phyloP scores from a whole-genome alignment of 2,797 vertebrate genomes.

The Gambusia yucatana region DNA sequence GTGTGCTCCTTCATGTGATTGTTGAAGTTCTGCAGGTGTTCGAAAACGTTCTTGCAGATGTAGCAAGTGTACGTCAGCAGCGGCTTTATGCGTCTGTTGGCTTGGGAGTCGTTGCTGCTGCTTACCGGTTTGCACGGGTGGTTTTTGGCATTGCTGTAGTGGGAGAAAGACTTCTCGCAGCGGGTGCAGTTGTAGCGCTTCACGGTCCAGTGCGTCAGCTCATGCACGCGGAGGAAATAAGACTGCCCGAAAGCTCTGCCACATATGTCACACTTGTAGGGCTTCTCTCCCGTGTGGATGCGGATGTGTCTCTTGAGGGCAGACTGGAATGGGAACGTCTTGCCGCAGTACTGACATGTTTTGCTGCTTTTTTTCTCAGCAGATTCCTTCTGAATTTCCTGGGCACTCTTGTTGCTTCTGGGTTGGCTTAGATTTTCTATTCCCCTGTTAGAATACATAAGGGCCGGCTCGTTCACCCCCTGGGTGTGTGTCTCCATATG shows the following conservation, averaged over 20 bases:
- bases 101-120: not conserved
- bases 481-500: conserved; percentile 60
- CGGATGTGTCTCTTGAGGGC: conserved; percentile 81
- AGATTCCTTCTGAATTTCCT: not conserved
- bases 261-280: conserved; percentile 82
- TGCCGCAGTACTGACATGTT: conserved; percentile 80
- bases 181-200: conserved; percentile 81
- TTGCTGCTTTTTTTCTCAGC: conserved; percentile 52
- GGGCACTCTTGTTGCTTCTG: not conserved
- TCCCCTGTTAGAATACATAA: not conserved
- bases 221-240: conserved; percentile 80
- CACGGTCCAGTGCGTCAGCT: conserved; percentile 83
- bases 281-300: conserved; percentile 84
- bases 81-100: conserved; percentile 35
- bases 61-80: conserved; percentile 80
- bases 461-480: conserved; percentile 13
- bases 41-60: conserved; percentile 79
- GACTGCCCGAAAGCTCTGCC: conserved; percentile 82
- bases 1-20: conserved; percentile 79
- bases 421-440: not conserved
- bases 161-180: conserved; percentile 81
- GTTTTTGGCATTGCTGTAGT: conserved; percentile 80
- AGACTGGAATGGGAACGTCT: conserved; percentile 78
- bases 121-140: conserved; percentile 69
- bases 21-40: conserved; percentile 77